phyloP scores from a whole-genome alignment of 2,113 vertebrate genomes.

The Protobothrops flavoviridis region DNA sequence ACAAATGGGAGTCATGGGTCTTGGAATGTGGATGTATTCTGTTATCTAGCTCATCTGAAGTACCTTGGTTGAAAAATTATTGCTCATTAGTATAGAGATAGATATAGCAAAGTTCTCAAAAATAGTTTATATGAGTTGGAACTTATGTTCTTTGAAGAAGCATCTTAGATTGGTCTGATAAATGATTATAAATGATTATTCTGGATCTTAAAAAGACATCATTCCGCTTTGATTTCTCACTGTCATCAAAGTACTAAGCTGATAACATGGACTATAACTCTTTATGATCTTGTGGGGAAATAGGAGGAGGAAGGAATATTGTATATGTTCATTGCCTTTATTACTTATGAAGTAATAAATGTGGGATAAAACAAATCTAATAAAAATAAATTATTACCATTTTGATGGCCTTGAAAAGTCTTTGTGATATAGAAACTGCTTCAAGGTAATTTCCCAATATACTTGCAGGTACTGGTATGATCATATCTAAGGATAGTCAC shows the following conservation, averaged over 20 bases:
- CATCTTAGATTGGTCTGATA: neutral
- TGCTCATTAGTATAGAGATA: neutral
- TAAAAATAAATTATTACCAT: neutral
- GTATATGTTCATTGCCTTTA: neutral
- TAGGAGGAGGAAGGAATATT: neutral
- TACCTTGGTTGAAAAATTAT: neutral
- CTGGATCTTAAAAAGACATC: neutral
- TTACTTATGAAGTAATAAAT: neutral
- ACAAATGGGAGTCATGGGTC: neutral
- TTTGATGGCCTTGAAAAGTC: neutral
- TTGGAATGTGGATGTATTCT: neutral
- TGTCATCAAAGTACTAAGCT: neutral
- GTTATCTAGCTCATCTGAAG: neutral
- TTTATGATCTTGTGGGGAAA: neutral
- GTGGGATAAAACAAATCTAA: neutral
- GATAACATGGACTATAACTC: neutral
- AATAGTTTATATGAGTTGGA: neutral
- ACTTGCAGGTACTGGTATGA: neutral
- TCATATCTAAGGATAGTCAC: neutral
- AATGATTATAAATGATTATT: neutral
- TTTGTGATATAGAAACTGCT: neutral
- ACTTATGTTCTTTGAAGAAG: neutral
- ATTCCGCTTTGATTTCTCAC: neutral
- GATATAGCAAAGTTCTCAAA: neutral
- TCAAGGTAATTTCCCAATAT: neutral